Evolutionary conservation across 2,888 invertebrate species (phyloP).

Genomic region (Meiosimyza decipiens): DNA sequence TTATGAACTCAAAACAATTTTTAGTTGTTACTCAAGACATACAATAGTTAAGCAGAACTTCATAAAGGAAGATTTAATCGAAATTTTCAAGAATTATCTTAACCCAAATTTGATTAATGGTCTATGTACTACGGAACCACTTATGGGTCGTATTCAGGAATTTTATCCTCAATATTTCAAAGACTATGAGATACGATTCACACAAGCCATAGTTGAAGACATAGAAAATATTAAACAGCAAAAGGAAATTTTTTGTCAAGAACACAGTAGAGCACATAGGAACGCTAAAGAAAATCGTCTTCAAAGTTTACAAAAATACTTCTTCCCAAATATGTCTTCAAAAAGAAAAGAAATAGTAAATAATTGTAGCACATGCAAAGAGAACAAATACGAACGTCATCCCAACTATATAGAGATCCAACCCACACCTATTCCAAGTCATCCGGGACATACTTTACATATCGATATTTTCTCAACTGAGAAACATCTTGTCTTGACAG

Average conservation of each 20-base stretch:
- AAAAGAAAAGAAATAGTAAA: neutral
- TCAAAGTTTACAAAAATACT: conserved; percentile 24
- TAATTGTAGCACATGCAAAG: neutral
- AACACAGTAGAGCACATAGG: neutral
- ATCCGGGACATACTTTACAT: no score
- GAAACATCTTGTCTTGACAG: no score
- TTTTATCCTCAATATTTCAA: neutral
- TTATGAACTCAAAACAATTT: no score
- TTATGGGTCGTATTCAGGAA: conserved; percentile 1
- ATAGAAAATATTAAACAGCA: neutral
- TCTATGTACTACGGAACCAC: no score
- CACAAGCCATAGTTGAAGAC: no score
- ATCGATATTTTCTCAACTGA: no score
- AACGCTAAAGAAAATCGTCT: conserved; percentile 30
- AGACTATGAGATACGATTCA: conserved; percentile 1
- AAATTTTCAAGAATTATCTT: no score
- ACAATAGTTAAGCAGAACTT: neutral
- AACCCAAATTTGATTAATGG: no score
- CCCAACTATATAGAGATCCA: neutral
- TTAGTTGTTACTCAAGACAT: neutral
- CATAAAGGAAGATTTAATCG: no score
- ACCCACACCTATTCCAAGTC: no score
- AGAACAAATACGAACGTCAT: conserved; percentile 11
- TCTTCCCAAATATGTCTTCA: conserved; percentile 21
- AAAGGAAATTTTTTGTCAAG: conserved; percentile 16